Evolutionary conservation across 2,888 invertebrate genomes (phyloP).

Genomic region (Buathra laborator): DNA sequence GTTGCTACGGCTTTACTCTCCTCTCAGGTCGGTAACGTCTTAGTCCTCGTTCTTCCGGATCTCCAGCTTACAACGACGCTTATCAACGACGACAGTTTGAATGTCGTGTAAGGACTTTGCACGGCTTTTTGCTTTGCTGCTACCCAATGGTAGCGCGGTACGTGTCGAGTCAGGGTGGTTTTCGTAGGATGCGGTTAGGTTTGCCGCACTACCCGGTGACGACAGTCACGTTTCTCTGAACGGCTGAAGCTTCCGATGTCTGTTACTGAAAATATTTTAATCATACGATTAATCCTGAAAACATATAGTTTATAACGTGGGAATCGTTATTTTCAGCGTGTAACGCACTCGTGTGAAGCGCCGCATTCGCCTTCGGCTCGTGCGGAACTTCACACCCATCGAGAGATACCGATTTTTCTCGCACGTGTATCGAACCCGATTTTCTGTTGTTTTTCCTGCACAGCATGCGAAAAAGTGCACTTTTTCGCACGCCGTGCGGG

Average conservation of each 20-base stretch:
- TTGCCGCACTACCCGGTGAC: constrained; percentile 83
- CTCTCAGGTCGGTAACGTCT: constrained; percentile 82
- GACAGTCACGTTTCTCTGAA: constrained; percentile 98
- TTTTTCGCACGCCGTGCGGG: no score
- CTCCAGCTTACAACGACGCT: constrained; percentile 70
- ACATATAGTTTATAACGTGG: neutral
- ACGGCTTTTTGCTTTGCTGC: constrained; percentile 73
- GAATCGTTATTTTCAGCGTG: no score
- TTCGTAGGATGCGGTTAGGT: constrained; percentile 81
- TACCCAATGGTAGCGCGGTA: constrained; percentile 80
- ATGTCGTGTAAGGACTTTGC: constrained; percentile 78
- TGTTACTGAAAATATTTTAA: constrained; percentile 88
- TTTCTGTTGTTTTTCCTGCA: no score
- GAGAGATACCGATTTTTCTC: no score
- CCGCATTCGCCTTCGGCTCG: no score
- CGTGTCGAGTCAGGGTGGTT: constrained; percentile 84
- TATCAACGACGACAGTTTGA: constrained; percentile 79
- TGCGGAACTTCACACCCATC: no score
- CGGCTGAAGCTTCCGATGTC: constrained; percentile 98
- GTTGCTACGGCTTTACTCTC: constrained; percentile 63
- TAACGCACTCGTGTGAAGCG: no score
- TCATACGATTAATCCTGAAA: neutral
- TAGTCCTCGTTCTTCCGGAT: constrained; percentile 80
- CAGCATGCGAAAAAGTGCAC: no score
- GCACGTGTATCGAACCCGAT: no score